Percentiles rank a stretch among this genome's conserved stretches.
Evolutionary conservation across 2,888 invertebrate species (phyloP).

Genomic region (Trichopoda pennipes): DNA sequence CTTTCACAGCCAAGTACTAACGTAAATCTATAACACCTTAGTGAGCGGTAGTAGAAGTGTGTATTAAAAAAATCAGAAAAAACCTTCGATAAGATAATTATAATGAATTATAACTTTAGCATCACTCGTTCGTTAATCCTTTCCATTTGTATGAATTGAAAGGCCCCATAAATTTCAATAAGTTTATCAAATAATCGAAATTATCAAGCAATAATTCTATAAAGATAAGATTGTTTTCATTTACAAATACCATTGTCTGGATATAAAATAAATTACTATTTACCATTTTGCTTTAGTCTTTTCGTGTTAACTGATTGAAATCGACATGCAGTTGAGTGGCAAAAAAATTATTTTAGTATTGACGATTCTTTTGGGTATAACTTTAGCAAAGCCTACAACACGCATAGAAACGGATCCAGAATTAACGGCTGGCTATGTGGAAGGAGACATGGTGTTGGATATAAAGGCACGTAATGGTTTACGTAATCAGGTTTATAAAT

Average conservation of each 20-base stretch:
- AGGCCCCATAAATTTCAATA: background rate
- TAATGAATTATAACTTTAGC: too few species aligned
- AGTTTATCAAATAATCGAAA: background rate
- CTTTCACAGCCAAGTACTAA: too few species aligned
- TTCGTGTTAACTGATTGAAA: too few species aligned
- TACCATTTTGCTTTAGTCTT: too few species aligned
- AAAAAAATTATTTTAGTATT: background rate
- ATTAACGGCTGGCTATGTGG: slow-evolving; percentile 87
- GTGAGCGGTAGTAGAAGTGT: too few species aligned
- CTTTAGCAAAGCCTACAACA: slow-evolving; percentile 29
- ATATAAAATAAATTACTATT: too few species aligned
- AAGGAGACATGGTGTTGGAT: slow-evolving; percentile 88
- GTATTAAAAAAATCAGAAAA: too few species aligned
- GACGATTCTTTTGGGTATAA: slow-evolving; percentile 11
- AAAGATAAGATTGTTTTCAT: background rate
- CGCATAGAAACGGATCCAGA: slow-evolving; percentile 84
- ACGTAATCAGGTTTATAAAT: slow-evolving; percentile 82
- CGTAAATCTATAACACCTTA: too few species aligned
- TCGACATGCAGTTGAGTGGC: too few species aligned
- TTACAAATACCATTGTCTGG: too few species aligned
- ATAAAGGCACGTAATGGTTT: slow-evolving; percentile 83
- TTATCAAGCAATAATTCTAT: background rate
- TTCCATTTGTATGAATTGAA: background rate
- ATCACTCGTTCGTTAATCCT: too few species aligned
- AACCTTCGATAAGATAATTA: too few species aligned